Evolutionary conservation across 2,888 invertebrate genomes (phyloP).

Genomic region (Beris chalybata): DNA sequence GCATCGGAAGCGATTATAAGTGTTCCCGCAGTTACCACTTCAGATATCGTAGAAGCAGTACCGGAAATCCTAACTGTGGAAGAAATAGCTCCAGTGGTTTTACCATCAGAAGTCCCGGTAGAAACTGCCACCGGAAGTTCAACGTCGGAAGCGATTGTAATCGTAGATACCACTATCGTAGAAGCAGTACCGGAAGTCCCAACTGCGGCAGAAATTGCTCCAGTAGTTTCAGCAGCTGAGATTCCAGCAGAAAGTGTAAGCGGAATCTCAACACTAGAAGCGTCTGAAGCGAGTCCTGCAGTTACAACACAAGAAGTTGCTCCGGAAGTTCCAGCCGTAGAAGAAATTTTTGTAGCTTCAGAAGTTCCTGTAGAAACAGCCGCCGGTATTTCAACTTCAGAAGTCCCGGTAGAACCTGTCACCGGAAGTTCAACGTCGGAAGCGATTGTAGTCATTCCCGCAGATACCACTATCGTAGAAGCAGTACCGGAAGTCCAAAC

Average conservation of each 20-base stretch:
- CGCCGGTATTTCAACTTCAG: background rate
- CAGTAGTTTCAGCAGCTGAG: background rate
- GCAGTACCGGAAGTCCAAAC: background rate
- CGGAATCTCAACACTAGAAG: background rate
- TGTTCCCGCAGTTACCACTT: background rate
- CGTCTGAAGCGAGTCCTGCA: no score
- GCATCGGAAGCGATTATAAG: background rate
- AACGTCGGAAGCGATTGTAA: background rate
- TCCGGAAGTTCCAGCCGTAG: background rate
- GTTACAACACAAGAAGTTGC: no score
- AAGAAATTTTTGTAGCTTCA: constrained; percentile 1
- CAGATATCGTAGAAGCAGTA: background rate
- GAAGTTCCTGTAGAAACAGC: no score
- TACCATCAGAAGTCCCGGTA: background rate
- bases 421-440: background rate
- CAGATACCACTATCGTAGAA: background rate
- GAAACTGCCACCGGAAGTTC: background rate
- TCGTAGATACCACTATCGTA: background rate
- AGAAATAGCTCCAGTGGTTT: background rate
- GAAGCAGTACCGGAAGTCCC: background rate
- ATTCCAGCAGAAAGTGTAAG: constrained; percentile 30
- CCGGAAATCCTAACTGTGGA: constrained; percentile 1
- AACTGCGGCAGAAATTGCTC: background rate
- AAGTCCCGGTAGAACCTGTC: background rate
- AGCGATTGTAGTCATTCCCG: background rate